These are phyloP conservation scores for Mesoligia furuncula DNA, from an alignment of 2,888 invertebrate species.

Conservation along the genomic window DNA sequence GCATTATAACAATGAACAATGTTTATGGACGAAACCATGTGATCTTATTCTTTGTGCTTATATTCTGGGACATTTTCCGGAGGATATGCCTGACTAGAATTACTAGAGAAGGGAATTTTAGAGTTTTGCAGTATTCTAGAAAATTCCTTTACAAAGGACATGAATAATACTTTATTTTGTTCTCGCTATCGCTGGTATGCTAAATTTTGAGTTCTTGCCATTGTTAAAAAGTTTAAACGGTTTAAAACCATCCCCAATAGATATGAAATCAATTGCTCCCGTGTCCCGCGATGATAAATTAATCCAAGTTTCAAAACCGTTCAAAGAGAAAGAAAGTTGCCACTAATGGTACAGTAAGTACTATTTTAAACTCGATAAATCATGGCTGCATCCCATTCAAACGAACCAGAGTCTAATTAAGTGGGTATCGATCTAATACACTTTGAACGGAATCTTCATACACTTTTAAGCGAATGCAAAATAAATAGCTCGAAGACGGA, in stretches of 20 bases:
- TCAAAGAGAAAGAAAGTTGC: conserved; percentile 50
- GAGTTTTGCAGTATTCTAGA: background rate
- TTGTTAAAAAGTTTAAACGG: conserved; percentile 24
- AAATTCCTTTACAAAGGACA: background rate
- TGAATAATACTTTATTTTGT: background rate
- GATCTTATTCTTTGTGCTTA: conserved; percentile 41
- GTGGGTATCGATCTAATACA: conserved; percentile 50
- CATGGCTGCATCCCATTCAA: conserved; percentile 45
- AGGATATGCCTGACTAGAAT: background rate
- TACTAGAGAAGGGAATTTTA: background rate
- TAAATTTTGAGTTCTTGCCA: background rate
- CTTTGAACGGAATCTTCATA: conserved; percentile 50
- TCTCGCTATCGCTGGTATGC: no score
- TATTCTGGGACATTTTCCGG: conserved; percentile 29
- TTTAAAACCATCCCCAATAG: background rate
- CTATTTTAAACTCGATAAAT: conserved; percentile 61
- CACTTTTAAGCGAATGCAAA: conserved; percentile 62
- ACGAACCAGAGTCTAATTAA: conserved; percentile 46
- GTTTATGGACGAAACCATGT: conserved; percentile 25
- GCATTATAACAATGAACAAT: conserved; percentile 45
- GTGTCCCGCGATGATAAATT: conserved; percentile 52
- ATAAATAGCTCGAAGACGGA: conserved; percentile 63
- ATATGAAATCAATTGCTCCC: conserved; percentile 49
- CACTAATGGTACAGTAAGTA: conserved; percentile 54
- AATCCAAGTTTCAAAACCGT: conserved; percentile 40